phyloP scores from a whole-genome alignment of 37 sponge, comb jelly and placozoan genomes.

The Cliona cf. orientalis region DNA sequence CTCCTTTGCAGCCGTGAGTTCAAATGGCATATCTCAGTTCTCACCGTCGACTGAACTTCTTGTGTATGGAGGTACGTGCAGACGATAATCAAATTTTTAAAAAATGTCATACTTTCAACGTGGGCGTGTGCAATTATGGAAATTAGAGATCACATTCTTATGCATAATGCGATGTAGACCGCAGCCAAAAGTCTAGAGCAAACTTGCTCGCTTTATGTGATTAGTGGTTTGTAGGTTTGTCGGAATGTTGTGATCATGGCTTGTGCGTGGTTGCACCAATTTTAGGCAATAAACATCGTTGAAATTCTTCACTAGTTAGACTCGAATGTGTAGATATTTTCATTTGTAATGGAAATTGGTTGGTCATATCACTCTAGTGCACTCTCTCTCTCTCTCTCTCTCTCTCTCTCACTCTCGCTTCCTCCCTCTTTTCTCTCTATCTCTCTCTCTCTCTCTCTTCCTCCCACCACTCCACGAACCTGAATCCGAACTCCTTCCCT shows the following conservation, averaged over 20 bases:
- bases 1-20: constrained; percentile 16
- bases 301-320: no score
- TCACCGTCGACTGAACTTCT: constrained; percentile 13
- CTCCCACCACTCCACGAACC: background rate
- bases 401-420: background rate
- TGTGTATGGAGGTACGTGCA: constrained; percentile 28
- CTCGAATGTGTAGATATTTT: background rate
- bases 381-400: background rate
- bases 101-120: no score
- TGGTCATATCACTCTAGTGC: background rate
- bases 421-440: background rate
- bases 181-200: no score
- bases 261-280: no score
- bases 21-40: background rate
- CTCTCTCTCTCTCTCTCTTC: background rate
- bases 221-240: no score
- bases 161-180: no score
- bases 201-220: no score
- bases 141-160: no score
- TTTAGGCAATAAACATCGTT: no score
- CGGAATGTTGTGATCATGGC: no score
- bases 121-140: no score
- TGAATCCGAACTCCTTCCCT: background rate
- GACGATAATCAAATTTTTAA: no score
- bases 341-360: background rate